These are phyloP conservation scores for Iselma pallidipennis DNA, from an alignment of 2,888 invertebrate genomes.

Conservation along the genomic window DNA sequence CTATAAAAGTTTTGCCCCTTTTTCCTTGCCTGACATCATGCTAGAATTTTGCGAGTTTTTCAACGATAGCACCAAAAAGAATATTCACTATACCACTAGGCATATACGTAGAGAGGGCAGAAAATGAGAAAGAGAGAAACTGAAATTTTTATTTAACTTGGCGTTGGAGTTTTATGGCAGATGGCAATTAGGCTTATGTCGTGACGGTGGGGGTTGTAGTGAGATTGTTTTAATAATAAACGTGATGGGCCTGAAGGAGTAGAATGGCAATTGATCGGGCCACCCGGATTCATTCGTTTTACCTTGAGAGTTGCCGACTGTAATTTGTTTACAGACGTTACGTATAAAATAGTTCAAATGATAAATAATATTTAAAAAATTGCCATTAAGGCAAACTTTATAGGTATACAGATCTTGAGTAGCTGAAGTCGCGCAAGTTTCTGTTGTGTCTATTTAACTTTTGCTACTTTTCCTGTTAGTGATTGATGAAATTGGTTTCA, in stretches of 20 bases:
- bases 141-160: conserved; percentile 14
- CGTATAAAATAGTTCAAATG: too few relatives aligned
- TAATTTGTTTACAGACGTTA: not conserved
- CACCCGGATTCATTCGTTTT: not conserved
- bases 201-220: not conserved
- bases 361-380: too few relatives aligned
- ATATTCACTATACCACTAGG: not conserved
- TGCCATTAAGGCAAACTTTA: too few relatives aligned
- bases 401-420: too few relatives aligned
- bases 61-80: not conserved
- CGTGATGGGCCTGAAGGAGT: not conserved
- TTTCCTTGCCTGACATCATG: conserved; percentile 6
- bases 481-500: not conserved
- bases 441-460: not conserved
- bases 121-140: not conserved
- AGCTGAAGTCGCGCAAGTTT: too few relatives aligned
- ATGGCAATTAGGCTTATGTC: conserved; percentile 15
- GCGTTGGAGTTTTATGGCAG: conserved; percentile 14
- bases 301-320: not conserved
- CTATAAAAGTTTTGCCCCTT: conserved; percentile 30
- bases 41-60: not conserved
- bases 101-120: not conserved
- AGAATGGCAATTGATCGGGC: not conserved
- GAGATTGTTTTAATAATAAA: not conserved
- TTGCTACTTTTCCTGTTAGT: not conserved